These are phyloP conservation scores for Oscheius sp. DNA, from an alignment of 2,888 invertebrate species.

Conservation along the genomic window DNA sequence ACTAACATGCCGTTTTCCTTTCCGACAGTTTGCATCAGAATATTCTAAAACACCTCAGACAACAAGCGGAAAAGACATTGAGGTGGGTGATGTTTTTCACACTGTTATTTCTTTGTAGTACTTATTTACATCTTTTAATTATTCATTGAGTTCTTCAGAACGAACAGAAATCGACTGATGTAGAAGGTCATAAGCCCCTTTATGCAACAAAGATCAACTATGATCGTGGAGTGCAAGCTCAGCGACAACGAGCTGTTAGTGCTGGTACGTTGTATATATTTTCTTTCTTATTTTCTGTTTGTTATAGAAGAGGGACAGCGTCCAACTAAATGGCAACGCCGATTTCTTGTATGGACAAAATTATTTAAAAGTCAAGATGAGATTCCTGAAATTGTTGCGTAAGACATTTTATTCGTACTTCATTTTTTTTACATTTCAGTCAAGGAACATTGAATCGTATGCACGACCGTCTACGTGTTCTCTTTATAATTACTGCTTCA, in stretches of 20 bases:
- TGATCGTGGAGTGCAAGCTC: conserved; percentile 44
- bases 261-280: conserved; percentile 36
- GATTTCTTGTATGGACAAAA: conserved; percentile 62
- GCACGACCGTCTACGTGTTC: conserved; percentile 66
- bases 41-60: background rate
- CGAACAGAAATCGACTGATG: conserved; percentile 34
- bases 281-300: background rate
- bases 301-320: conserved; percentile 16
- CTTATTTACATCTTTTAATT: conserved; percentile 3
- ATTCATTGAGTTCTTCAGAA: conserved; percentile 6
- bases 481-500: conserved; percentile 61
- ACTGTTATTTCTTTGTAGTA: background rate
- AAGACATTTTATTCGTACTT: conserved; percentile 41
- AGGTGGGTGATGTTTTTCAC: background rate
- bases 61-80: background rate
- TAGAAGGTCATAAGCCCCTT: conserved; percentile 32
- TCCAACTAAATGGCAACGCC: conserved; percentile 61
- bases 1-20: background rate
- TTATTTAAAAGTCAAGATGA: conserved; percentile 54
- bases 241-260: conserved; percentile 48
- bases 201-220: conserved; percentile 54
- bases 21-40: conserved; percentile 10
- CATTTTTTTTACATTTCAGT: conserved; percentile 40
- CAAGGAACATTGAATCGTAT: conserved; percentile 67
- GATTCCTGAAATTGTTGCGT: conserved; percentile 66